A percentile compares a stretch with the other conserved stretches of the same genome.
These are phyloP conservation scores for Xenops minutus DNA, from an alignment of 2,797 vertebrate genomes.

Conservation along the genomic window DNA sequence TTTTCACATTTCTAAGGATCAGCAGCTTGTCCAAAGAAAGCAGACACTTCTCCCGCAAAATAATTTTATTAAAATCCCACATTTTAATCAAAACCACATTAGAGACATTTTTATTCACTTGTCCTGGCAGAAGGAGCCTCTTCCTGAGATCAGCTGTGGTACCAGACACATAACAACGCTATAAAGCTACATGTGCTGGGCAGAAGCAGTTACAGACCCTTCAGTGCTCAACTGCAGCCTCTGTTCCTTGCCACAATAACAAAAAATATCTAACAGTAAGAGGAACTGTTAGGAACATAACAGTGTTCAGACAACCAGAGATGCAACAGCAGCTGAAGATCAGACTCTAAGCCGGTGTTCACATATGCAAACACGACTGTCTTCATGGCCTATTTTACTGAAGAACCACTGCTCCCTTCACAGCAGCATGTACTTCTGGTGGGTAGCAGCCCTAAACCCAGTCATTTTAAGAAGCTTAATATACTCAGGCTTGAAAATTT, in stretches of 20 bases:
- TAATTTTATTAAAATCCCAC: neutral
- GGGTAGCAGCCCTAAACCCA: neutral
- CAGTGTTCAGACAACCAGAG: neutral
- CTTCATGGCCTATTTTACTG: neutral
- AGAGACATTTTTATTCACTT: neutral
- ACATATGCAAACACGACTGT: neutral
- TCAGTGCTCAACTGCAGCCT: neutral
- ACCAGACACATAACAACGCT: neutral
- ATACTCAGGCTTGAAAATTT: neutral
- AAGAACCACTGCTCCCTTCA: neutral
- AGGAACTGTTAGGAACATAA: neutral
- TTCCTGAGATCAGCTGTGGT: neutral
- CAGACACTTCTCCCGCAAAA: neutral
- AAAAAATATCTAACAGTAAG: neutral
- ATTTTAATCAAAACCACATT: neutral
- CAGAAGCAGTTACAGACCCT: neutral
- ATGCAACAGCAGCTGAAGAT: neutral
- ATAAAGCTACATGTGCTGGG: neutral
- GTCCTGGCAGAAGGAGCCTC: neutral
- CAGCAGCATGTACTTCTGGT: neutral
- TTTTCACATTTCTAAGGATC: neutral
- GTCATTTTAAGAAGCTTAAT: neutral
- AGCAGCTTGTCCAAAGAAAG: neutral
- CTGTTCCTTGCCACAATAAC: neutral
- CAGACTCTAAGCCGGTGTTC: neutral